Percentiles rank a stretch among this genome's conserved stretches.
These are phyloP conservation scores for Helicoverpa assulta DNA, from an alignment of 2,888 invertebrate genomes.

Conservation along the genomic window DNA sequence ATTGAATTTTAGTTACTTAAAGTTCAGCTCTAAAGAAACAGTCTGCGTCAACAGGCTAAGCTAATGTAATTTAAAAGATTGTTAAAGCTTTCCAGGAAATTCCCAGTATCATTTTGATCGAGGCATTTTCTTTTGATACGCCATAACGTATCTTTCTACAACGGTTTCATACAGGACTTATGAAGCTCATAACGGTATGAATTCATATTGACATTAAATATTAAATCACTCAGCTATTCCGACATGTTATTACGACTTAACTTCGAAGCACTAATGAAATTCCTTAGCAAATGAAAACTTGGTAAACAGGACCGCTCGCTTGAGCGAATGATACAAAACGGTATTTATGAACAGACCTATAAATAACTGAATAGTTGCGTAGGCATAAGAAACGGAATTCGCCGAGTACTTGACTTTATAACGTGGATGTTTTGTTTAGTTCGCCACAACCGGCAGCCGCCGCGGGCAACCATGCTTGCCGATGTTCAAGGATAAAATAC, in stretches of 20 bases:
- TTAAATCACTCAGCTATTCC: conserved; percentile 1
- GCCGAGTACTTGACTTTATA: conserved; percentile 64
- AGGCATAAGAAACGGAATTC: conserved; percentile 64
- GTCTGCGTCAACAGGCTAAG: conserved; percentile 11
- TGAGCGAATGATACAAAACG: conserved; percentile 44
- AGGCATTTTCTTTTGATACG: conserved; percentile 19
- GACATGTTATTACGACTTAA: conserved; percentile 9
- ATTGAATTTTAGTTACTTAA: not conserved
- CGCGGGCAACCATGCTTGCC: conserved; percentile 59
- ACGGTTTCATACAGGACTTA: not conserved
- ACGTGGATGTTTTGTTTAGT: conserved; percentile 65
- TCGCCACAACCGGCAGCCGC: conserved; percentile 51
- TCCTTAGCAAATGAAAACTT: conserved; percentile 43
- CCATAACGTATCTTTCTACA: not conserved
- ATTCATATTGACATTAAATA: conserved; percentile 7
- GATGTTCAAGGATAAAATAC: conserved; percentile 56
- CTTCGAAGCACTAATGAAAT: conserved; percentile 41
- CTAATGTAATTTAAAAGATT: conserved; percentile 36
- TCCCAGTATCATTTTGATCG: conserved; percentile 2
- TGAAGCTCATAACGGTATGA: not conserved
- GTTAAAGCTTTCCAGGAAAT: conserved; percentile 41
- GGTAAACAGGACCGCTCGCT: conserved; percentile 17
- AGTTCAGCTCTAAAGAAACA: conserved; percentile 7
- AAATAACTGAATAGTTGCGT: conserved; percentile 69
- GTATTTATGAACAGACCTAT: conserved; percentile 57